Evolutionary conservation across 2,888 invertebrate species (phyloP), one percentile per base, ranked within the genome.

Genomic region (Drosophila hamatofila): DNA sequence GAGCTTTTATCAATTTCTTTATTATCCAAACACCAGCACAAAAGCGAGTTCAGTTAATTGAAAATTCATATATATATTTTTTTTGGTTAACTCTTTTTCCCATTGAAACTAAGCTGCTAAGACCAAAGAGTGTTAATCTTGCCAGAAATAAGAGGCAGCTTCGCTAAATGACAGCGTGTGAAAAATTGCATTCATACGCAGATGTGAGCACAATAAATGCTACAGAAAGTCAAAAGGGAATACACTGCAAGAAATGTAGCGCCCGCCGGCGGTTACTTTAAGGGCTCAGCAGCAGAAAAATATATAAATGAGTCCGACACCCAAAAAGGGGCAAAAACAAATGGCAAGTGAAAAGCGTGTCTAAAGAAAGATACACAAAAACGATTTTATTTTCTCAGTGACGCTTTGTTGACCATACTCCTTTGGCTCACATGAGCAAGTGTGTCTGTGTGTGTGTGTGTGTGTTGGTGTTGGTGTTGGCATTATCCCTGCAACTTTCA

Each of bases 111-210:
- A 37, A 61, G 48, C 75, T 41, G 35, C 49, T 56, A 9, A 55
- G 35, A 35, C 16, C 25, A n/a, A 18, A 25, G n/a, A 30, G 33
- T 42, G 21, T 51, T 39, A 59, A 51, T 56, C 62, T 35, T 44
- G 8, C n/a, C 44, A 30, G 33, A 48, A 46, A 48, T 16, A 46
- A 56, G 44, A 73, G 18, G 49, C 23, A 48, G 33, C n/a, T 56
- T 27, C 18, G 21, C 66, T 64, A 56, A 79, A 74, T 79, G 76
- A 71, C 56, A 81, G 75, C 88, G 83, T 87, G 87, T 77, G 89
- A 89, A 89, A 89, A 85, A 74, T 71, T 60, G 75, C 64, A 77
- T 73, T 72, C 57, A 81, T 77, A 55, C 74, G 59, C 87, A 87
- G 75, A 77, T 89, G 87, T 89, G 88, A 68, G 57, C 73, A 76